Evolutionary conservation across 1,140 invertebrate genomes (phyloP), one percentile per base, ranked within the genome.

Genomic region (Tetramorium simillimum): DNA sequence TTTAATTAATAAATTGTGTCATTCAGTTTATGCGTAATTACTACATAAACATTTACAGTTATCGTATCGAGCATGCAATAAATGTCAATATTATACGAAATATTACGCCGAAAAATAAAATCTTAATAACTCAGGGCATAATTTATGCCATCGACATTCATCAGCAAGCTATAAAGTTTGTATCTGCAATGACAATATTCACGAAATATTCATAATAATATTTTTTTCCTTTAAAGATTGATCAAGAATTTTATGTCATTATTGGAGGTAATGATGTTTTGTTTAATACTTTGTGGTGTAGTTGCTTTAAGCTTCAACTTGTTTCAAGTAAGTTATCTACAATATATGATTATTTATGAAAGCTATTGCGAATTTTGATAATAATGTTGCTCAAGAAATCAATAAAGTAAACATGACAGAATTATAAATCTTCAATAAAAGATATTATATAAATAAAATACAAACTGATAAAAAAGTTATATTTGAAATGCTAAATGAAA

Each of bases 41-140:
- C 3, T 33, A 3, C 4, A 33, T 4, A 73, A 73, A 43, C 10
- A 67, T 69, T 72, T 43, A 43, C 24, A 21, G 70, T 2, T 60
- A 84, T 75, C 80, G 80, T 75, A 75, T 75, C 4, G 40, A 84
- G 6, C 40, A 49, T 6, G 28, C 65, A 46, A n/a, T 84, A n/a
- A 33, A 18, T 1, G 6, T 60, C 2, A 2, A 62, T 4, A 43
- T 72, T 24, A 2, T n/a, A 49, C 16, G 4, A 28, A 53, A 75
- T 21, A 60, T 43, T 37, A 75, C 0, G 6, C 6, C n/a, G 0
- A 28, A 21, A 37, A 53, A 40, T 18, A 18, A 16, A 0, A 24
- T 4, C 43, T 33, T 33, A 33, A 69, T 65, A 18, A 49, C 12
- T 1, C 1, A 37, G 5, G 6, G 12, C 1, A 24, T 69, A 53